phyloP scores from a whole-genome alignment of 2,888 invertebrate genomes.

The Tinea pellionella region DNA sequence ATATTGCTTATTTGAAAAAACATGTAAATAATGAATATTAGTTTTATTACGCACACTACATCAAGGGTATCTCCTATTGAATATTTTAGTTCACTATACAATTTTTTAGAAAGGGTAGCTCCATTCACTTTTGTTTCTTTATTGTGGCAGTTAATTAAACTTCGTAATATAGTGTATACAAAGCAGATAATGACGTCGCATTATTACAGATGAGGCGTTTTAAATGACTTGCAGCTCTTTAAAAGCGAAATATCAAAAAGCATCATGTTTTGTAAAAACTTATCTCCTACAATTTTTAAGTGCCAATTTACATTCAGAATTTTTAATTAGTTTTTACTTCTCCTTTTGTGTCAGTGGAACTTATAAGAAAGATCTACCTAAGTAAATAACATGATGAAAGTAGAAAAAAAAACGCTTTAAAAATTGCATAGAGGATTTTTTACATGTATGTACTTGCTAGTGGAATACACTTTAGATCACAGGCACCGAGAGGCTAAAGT shows the following conservation, averaged over 20 bases:
- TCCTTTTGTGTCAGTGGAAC: neutral
- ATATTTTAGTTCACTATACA: no score
- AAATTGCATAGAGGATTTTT: no score
- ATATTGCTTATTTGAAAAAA: no score
- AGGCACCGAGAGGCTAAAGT: no score
- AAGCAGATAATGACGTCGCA: neutral
- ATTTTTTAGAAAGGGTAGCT: no score
- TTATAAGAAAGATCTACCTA: neutral
- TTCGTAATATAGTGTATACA: neutral
- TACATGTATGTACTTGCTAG: no score
- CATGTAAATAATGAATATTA: no score
- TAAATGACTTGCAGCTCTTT: neutral
- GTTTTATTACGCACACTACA: no score
- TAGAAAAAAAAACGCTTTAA: no score
- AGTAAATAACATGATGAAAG: no score
- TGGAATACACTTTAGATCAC: no score
- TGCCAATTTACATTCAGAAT: neutral
- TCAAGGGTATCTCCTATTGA: no score
- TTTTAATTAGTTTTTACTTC: neutral
- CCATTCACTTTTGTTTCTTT: neutral
- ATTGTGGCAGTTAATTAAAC: neutral
- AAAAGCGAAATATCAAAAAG: neutral
- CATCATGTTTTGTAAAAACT: neutral
- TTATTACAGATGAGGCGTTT: neutral
- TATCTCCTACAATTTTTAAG: neutral